Conservation (phyloP, 2,888 invertebrate species). For the Phalera bucephala region DNA sequence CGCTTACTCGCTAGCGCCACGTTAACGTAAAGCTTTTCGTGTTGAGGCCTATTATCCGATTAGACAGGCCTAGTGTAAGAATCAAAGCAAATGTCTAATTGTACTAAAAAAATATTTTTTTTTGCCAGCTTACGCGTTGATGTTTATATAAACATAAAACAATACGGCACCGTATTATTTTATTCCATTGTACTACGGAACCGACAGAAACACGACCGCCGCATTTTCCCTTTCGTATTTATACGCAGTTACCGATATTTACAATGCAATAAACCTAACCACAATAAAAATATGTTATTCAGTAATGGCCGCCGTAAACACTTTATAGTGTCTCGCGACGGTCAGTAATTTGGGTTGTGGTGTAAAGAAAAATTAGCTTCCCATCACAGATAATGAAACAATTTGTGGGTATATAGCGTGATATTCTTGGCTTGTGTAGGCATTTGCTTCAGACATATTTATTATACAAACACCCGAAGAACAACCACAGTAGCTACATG, state of each 20-base stretch:
- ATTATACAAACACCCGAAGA: too few species aligned
- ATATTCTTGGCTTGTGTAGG: slow-evolving; percentile 20
- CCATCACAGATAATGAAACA: slow-evolving; percentile 37
- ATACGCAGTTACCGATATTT: slow-evolving; percentile 46
- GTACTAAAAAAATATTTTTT: too few species aligned
- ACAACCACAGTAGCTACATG: too few species aligned
- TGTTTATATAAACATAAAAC: slow-evolving; percentile 6
- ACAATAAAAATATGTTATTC: slow-evolving; percentile 46
- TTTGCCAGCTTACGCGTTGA: too few species aligned
- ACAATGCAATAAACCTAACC: slow-evolving; percentile 47
- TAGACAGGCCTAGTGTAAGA: too few species aligned
- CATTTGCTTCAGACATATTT: slow-evolving; percentile 14
- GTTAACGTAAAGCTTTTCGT: too few species aligned
- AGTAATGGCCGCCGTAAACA: slow-evolving; percentile 42
- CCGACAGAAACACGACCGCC: slow-evolving; percentile 28
- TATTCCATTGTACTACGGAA: slow-evolving; percentile 21
- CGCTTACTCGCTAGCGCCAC: too few species aligned
- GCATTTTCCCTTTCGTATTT: slow-evolving; percentile 30
- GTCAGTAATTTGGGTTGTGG: slow-evolving; percentile 29
- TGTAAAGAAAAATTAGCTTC: slow-evolving; percentile 47
- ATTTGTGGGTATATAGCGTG: slow-evolving; percentile 1
- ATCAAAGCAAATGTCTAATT: too few species aligned
- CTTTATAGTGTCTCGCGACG: slow-evolving; percentile 40
- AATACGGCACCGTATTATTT: slow-evolving; percentile 35
- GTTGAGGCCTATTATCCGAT: too few species aligned